Base-by-base conservation (phyloP, 2,113 vertebrate genomes). In the Peucedramus taeniatus region DNA sequence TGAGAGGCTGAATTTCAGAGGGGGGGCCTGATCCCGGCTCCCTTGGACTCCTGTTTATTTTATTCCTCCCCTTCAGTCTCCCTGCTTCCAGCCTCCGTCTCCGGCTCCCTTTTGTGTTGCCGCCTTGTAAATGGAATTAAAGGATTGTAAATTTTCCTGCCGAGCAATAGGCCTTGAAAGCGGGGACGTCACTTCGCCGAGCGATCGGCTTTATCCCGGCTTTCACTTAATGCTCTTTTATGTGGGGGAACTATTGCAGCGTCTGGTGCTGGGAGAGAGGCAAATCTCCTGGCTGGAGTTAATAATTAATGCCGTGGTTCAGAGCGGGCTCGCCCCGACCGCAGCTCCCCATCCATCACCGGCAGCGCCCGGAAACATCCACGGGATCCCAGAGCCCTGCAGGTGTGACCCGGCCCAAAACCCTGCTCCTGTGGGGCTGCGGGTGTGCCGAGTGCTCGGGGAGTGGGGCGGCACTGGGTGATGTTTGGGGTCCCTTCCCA, bases 71-170 rank as follows among this genome's bases (percentile, higher is more conserved):
- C 76, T 86, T 72, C 72, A 7, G 42, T 35, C 89, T 66, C 90
- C 44, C 50, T 0, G 79, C 88, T 94, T 35, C 82, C 93, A 90
- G 71, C 85, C 80, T 70, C 63, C 21, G 0, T 47, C 86, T 84
- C 83, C 72, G 10, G 76, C 86, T 95, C 69, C 91, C 93, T 92
- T 95, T 95, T 92, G 95, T 93, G 93, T 33, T 2, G 72, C 94
- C n/a, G 56, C 94, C 91, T 93, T 84, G 87, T 88, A 94, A 96
- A 96, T 93, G 96, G 95, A 93, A 95, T 96, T 93, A 96, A 91
- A 94, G 93, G 96, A 87, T 95, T 94, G 94, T 89, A 75, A 72
- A 85, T 91, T 83, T 91, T 74, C 93, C 95, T 82, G 84, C 93
- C 63, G 74, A 92, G 94, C 84, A 21, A 51, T 53, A 53, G 95